Conservation (phyloP, 2,113 vertebrate species). For the Edolisoma coerulescens region DNA sequence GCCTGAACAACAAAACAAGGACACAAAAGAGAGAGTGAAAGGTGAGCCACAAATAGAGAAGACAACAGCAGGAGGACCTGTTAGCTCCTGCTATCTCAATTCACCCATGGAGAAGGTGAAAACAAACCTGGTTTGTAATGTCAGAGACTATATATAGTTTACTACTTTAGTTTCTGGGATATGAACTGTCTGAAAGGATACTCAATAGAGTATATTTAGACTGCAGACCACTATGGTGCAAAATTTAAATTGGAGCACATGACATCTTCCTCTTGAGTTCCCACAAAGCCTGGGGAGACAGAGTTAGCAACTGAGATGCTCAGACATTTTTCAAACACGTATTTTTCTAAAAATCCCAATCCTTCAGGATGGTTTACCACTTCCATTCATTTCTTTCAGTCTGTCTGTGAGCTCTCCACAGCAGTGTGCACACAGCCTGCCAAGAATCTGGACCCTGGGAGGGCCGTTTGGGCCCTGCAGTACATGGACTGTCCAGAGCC, state of each 20-base stretch:
- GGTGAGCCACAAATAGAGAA: not conserved
- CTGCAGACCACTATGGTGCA: not conserved
- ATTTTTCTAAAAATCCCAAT: not conserved
- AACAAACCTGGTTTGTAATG: conserved; percentile 38
- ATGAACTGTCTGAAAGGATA: conserved; percentile 5
- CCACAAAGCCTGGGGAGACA: not conserved
- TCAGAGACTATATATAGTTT: conserved; percentile 40
- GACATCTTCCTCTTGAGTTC: not conserved
- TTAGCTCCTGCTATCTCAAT: not conserved
- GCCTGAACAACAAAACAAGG: not conserved
- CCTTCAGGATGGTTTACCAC: not conserved
- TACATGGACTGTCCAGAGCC: not conserved
- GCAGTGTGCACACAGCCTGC: not conserved
- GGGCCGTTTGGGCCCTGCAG: not conserved
- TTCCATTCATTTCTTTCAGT: not conserved
- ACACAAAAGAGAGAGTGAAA: not conserved
- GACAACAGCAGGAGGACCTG: not conserved
- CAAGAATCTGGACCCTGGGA: not conserved
- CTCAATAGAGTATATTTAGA: conserved; percentile 37
- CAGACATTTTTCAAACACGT: not conserved
- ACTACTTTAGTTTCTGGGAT: conserved; percentile 22
- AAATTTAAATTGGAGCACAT: not conserved
- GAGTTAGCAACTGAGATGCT: not conserved
- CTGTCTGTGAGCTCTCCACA: not conserved
- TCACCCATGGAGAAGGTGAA: conserved; percentile 3